phyloP scores from a whole-genome alignment of 1,140 invertebrate genomes.

The Asbolus verrucosus region DNA sequence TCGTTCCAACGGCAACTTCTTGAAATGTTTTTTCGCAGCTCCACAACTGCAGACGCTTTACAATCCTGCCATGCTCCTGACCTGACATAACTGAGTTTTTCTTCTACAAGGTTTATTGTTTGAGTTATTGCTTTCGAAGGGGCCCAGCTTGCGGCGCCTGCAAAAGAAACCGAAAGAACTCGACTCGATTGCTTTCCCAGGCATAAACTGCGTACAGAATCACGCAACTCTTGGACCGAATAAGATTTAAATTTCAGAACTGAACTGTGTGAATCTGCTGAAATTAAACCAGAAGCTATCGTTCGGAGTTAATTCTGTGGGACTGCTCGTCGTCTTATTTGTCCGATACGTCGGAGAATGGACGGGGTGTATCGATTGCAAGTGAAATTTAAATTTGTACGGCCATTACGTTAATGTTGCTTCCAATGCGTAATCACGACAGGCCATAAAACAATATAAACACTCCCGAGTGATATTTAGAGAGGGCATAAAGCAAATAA shows the following conservation, averaged over 20 bases:
- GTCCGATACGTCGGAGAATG: neutral
- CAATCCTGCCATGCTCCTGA: constrained; percentile 4
- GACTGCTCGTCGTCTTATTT: constrained; percentile 2
- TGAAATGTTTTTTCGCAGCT: too few relatives aligned
- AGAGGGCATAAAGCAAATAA: constrained; percentile 33
- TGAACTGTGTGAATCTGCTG: too few relatives aligned
- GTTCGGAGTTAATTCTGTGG: too few relatives aligned
- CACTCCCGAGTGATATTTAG: constrained; percentile 21
- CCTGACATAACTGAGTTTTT: neutral
- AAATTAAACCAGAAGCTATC: too few relatives aligned
- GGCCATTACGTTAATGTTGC: constrained; percentile 18
- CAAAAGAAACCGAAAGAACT: neutral
- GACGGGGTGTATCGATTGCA: neutral
- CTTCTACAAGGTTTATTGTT: neutral
- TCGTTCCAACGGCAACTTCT: too few relatives aligned
- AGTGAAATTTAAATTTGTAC: constrained; percentile 33
- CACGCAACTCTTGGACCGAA: too few relatives aligned
- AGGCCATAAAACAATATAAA: constrained; percentile 27
- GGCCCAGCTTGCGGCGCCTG: neutral
- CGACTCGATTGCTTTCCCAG: neutral
- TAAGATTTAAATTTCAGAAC: too few relatives aligned
- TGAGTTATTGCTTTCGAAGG: neutral
- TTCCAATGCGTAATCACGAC: constrained; percentile 26
- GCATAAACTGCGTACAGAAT: neutral
- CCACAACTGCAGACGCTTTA: too few relatives aligned